Conservation (phyloP, 1,140 invertebrate genomes). For the Magallana gigas region DNA sequence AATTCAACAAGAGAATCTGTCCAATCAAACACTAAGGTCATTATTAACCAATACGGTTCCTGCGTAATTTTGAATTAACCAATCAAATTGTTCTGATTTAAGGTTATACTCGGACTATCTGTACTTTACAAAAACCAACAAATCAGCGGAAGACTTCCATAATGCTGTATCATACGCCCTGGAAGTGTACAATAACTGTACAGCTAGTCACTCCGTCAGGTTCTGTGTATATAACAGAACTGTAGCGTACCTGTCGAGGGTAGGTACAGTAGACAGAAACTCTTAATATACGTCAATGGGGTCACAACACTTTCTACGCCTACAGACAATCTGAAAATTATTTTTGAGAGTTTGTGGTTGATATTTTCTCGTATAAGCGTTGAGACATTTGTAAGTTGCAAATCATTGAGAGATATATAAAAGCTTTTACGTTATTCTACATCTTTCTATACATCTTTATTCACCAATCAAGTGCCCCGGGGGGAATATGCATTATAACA, state of each 20-base stretch:
- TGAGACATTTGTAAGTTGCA: no score
- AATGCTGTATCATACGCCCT: constrained; percentile 56
- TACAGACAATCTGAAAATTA: no score
- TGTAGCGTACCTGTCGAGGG: constrained; percentile 50
- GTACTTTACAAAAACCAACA: constrained; percentile 69
- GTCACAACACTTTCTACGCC: no score
- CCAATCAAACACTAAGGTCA: background rate
- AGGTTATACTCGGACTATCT: constrained; percentile 76
- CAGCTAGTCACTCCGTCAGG: constrained; percentile 49
- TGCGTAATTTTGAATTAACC: background rate
- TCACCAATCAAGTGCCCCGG: no score
- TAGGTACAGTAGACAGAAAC: background rate
- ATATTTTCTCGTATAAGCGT: no score
- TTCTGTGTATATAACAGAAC: constrained; percentile 66
- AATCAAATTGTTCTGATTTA: constrained; percentile 47
- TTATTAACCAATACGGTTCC: background rate
- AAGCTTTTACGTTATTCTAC: no score
- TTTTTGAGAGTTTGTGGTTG: no score
- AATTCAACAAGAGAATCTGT: background rate
- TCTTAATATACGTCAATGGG: no score
- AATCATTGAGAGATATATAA: no score
- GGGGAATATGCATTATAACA: no score
- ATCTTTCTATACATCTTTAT: no score
- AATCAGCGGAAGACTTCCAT: constrained; percentile 70
- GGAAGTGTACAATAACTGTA: constrained; percentile 60